These are phyloP conservation scores for Berghia stephanieae DNA, from an alignment of 1,140 invertebrate species.

Conservation along the genomic window DNA sequence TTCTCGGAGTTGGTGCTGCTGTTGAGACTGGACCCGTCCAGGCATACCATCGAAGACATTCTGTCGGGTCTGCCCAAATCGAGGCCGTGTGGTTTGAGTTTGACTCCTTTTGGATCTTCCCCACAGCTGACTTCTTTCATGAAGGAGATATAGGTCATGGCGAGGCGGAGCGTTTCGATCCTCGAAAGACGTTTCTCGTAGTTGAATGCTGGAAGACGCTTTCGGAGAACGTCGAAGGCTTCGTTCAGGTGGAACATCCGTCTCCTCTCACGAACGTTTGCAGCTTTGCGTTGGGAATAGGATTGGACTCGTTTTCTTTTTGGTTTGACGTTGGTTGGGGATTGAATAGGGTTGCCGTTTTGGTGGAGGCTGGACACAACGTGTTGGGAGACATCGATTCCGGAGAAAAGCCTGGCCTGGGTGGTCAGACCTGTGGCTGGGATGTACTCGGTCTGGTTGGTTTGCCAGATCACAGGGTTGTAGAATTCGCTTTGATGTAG, in stretches of 20 bases:
- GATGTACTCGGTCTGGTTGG: conserved; percentile 24
- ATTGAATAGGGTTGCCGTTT: not conserved
- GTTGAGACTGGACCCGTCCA: not conserved
- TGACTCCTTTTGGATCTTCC: conserved; percentile 46
- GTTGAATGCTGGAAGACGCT: conserved; percentile 59
- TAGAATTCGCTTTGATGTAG: too few relatives aligned
- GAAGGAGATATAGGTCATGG: conserved; percentile 96
- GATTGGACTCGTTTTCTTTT: conserved; percentile 56
- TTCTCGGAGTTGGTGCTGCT: conserved; percentile 1
- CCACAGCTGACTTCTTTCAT: conserved; percentile 86
- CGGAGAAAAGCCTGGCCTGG: conserved; percentile 25
- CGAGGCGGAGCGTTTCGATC: conserved; percentile 89
- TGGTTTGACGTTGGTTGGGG: conserved; percentile 37
- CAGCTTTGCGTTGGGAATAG: conserved; percentile 58
- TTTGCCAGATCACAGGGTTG: conserved; percentile 30
- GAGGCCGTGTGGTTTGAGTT: conserved; percentile 33
- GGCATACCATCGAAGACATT: not conserved
- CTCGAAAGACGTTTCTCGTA: conserved; percentile 63
- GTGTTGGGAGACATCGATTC: conserved; percentile 27
- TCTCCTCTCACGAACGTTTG: conserved; percentile 62
- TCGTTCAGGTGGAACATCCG: conserved; percentile 66
- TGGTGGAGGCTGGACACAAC: conserved; percentile 13
- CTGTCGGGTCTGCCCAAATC: conserved; percentile 10
- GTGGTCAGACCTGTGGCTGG: conserved; percentile 25
- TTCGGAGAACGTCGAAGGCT: conserved; percentile 62